Base-by-base conservation (phyloP, 2,888 invertebrate genomes). In the Hirtodrosophila confusa region DNA sequence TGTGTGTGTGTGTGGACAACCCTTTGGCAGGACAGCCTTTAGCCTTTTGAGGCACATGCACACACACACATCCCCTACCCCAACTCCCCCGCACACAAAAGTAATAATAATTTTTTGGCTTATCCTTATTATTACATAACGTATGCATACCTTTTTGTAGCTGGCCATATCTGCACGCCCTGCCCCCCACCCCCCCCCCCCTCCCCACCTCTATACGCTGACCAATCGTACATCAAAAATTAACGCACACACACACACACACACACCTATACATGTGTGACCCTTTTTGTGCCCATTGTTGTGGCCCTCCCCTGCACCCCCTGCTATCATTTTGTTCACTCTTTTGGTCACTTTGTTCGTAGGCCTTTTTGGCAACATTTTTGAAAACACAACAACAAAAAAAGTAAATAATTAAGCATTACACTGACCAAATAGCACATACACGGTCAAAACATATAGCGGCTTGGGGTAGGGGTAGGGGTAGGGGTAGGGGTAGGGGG, bases 81-180 rank as follows among this genome's bases (percentile, higher is more conserved):
- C 31, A 11, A 9, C 36, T 7, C 58, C 27, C 27, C 24, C 35
- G 12, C 47, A 31, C 60, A 61, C 72, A 75, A 80, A 89, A 87
- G 82, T 87, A 88, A 88, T 87, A 89, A 89, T 87, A 88, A 87
- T 88, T 88, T 88, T 89, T 88, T 80, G 88, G 88, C 86, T 90
- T 86, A 89, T 89, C 86, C 89, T 86, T 86, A 89, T 89, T 88
- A 88, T 89, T 89, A 87, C 75, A 84, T 87, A 89, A 87, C 77
- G 78, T 85, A 89, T 86, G 90, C 86, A 75, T 84, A 86, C 88
- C 89, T 85, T 85, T 85, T 88, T 78, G 47, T 44, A 23, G 48
- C 53, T 51, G 58, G 47, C 1, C 17, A 17, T 17, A 17, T 17
- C 24, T 51, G 33, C 29, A 8, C 23, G 37, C 51, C 29, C 3